Evolutionary conservation across 2,113 vertebrate species (phyloP), one percentile per base, ranked within the genome.

Genomic region (Corythaixoides concolor): DNA sequence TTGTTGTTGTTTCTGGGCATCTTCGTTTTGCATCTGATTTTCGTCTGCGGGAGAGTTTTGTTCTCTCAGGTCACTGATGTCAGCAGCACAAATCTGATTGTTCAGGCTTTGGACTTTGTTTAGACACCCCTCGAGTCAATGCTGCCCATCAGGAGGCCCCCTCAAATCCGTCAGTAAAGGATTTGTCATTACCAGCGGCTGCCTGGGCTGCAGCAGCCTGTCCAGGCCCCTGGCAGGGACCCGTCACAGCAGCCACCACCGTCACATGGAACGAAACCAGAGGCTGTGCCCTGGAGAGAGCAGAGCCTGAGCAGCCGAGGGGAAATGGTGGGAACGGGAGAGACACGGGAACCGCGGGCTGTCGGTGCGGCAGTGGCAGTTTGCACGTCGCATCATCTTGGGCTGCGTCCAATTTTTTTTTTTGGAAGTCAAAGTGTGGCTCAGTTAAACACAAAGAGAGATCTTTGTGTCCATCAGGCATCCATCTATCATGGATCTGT

Each of bases 361-460:
- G 4, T 17, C 23, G 4, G 17, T 3, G 74, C 1, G 1, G 9
- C 43, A 15, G 0, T 12, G 1, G 2, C 5, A 2, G 30, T 37
- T 33, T 41, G 45, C 27, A 14, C 8, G 2, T 56, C 1, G 0
- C n/a, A 9, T 72, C n/a, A 7, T 12, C 68, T 53, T 3, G 6
- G 50, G n/a, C 32, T 55, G 52, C 5, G 15, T 23, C 49, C 3
- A 0, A 18, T 33, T 18, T 11, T 9, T 9, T n/a, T n/a, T 58
- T 27, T 59, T 19, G 35, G 39, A 55, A 47, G 20, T 35, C 47
- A 15, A 55, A 39, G 47, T 4, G 39, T 68, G 49, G 41, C 55
- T 66, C 35, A 8, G 27, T 18, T 58, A 56, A n/a, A 35, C 20
- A 22, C 62, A 74, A 18, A 67, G 68, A 23, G 22, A 53, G 39